Percentiles rank a stretch among this genome's conserved stretches.
Evolutionary conservation across 2,888 invertebrate species (phyloP).

Genomic region (Polydrusus cervinus): DNA sequence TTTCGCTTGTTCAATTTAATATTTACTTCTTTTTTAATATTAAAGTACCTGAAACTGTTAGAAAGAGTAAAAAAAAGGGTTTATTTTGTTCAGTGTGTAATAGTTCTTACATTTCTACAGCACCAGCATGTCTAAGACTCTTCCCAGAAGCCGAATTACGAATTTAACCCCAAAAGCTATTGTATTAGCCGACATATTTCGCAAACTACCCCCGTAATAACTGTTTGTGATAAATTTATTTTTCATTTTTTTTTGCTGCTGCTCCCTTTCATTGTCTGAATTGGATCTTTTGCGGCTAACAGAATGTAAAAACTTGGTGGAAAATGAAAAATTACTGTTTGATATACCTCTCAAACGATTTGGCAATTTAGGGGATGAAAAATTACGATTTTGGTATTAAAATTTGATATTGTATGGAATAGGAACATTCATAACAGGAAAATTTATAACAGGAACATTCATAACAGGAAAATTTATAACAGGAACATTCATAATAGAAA

Average conservation of each 20-base stretch:
- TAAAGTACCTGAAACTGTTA: no score
- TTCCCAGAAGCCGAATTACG: no score
- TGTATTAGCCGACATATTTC: not conserved
- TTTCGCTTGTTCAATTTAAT: no score
- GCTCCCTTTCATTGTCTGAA: slow-evolving; percentile 8
- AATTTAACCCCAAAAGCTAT: not conserved
- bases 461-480: no score
- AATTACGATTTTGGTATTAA: slow-evolving; percentile 37
- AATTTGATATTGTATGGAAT: not conserved
- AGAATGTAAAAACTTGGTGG: slow-evolving; percentile 25
- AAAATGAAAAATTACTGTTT: slow-evolving; percentile 57
- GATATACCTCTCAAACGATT: slow-evolving; percentile 57
- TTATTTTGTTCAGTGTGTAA: no score
- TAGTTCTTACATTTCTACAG: no score
- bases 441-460: no score
- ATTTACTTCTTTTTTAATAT: no score
- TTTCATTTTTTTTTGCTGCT: not conserved
- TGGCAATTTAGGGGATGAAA: slow-evolving; percentile 57
- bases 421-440: no score
- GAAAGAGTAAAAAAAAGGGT: no score
- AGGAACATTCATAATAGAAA: no score
- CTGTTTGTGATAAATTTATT: not conserved
- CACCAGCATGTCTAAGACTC: no score
- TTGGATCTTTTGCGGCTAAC: slow-evolving; percentile 13
- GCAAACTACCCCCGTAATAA: not conserved